Percentiles rank a stretch among this genome's conserved stretches.
Conservation (phyloP, 2,888 invertebrate genomes). For the Catocala nupta region DNA sequence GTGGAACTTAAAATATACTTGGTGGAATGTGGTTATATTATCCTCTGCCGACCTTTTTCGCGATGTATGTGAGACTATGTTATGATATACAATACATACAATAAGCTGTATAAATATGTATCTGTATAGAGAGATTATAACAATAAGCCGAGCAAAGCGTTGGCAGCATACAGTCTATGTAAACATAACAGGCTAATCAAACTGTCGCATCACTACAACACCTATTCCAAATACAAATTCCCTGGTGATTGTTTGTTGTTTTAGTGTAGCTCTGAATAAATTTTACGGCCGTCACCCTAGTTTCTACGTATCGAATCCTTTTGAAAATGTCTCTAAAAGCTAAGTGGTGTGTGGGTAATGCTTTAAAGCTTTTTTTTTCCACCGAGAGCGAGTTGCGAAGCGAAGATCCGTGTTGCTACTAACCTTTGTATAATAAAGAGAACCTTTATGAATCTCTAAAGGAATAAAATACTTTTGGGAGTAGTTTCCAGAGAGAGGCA, state of each 20-base stretch:
- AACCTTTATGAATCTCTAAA: constrained; percentile 43
- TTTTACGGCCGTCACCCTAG: constrained; percentile 3
- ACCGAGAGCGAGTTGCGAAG: constrained; percentile 47
- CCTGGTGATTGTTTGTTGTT: background rate
- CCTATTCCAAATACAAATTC: too few species aligned
- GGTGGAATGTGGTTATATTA: too few species aligned
- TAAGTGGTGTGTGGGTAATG: constrained; percentile 20
- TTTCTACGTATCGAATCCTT: constrained; percentile 21
- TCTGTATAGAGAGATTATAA: too few species aligned
- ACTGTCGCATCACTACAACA: too few species aligned
- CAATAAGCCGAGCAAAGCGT: too few species aligned
- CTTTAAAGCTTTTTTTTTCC: constrained; percentile 36
- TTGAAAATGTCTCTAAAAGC: constrained; percentile 12
- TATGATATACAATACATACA: too few species aligned
- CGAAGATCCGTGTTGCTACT: constrained; percentile 53
- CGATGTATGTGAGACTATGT: too few species aligned
- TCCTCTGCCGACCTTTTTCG: too few species aligned
- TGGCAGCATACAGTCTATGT: too few species aligned
- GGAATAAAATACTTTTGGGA: constrained; percentile 50
- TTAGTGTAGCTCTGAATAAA: background rate
- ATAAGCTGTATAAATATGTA: too few species aligned
- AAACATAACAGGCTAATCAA: too few species aligned
- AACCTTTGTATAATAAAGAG: constrained; percentile 51
- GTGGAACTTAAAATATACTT: too few species aligned
- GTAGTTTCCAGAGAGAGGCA: constrained; percentile 9